phyloP scores from a whole-genome alignment of 2,113 vertebrate genomes.

The Camarhynchus parvulus region DNA sequence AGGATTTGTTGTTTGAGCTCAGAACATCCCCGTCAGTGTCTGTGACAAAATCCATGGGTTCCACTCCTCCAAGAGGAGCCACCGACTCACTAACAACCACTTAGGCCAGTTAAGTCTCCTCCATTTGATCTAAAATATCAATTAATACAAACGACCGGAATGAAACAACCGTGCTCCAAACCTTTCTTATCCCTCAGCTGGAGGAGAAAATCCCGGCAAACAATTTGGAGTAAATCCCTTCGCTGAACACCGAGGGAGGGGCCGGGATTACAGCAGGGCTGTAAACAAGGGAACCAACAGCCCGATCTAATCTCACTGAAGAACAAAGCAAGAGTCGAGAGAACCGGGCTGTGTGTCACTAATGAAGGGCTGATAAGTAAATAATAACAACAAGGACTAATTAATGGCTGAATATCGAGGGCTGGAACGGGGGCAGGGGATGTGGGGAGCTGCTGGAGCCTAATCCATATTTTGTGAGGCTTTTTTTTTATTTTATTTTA shows the following conservation, averaged over 20 bases:
- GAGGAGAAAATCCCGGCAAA: constrained; percentile 32
- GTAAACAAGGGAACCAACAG: constrained; percentile 16
- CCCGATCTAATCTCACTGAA: neutral
- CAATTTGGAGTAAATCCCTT: constrained; percentile 51
- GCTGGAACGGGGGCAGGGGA: neutral
- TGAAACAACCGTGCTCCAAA: neutral
- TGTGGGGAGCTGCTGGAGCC: neutral
- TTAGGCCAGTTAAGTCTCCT: neutral
- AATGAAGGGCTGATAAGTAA: neutral
- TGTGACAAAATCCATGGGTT: neutral
- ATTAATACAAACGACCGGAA: neutral
- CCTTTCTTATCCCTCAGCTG: neutral
- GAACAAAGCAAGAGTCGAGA: neutral
- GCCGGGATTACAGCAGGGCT: neutral
- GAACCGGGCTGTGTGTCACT: neutral
- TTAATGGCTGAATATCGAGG: neutral
- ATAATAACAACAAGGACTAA: neutral
- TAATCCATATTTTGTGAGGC: neutral
- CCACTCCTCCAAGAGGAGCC: neutral
- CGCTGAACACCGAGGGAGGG: constrained; percentile 40
- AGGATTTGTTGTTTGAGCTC: neutral
- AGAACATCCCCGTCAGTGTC: neutral
- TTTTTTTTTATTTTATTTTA: neutral
- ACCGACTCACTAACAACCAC: neutral
- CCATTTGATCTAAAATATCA: neutral